Evolutionary conservation across 2,888 invertebrate species (phyloP), one percentile per base, ranked within the genome.

Genomic region (Hydroisotoma schaefferi): DNA sequence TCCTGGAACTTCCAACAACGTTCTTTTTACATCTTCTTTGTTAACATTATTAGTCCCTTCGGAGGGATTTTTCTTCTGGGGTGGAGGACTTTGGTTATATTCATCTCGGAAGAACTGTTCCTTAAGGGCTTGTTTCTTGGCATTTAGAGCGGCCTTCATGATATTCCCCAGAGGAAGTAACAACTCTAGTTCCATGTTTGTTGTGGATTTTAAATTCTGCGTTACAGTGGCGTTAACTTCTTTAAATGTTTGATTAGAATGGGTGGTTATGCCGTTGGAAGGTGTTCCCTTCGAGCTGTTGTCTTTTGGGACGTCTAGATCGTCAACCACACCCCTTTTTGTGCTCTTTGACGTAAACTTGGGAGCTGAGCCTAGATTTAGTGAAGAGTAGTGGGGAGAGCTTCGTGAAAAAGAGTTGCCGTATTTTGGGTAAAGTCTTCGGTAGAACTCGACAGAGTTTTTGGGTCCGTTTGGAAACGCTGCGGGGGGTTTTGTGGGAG

Each of bases 391-490:
- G 12, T 61, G 44, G 18, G 61, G 65, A 4, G 60, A 58, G 4
- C 56, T 38, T 2, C 65, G 52, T n/a, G 55, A 28, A 40, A 59
- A 49, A 20, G 58, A 58, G 43, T 52, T 62, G 40, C 56, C 61
- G 49, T 62, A 65, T 51, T 62, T 64, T 20, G 69, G 69, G 38
- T 69, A 69, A 3, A 63, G 47, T 26, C 65, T 55, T 27, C 60
- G 58, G 49, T 69, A 67, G 56, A 63, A 65, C 38, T 69, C 69
- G 44, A 62, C 60, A 23, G 63, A 62, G 51, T 59, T 69, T 54
- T 59, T 63, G 55, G 63, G 63, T 37, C 61, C 59, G n/a, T 54
- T 53, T 27, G 57, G 43, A 46, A 48, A 54, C 10, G 53, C 27
- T 18, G 47, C 44, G 15, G 52, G 55, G 44, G 57, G 61, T 26